phyloP scores from a whole-genome alignment of 2,888 invertebrate genomes.

The Panzeria rudis region DNA sequence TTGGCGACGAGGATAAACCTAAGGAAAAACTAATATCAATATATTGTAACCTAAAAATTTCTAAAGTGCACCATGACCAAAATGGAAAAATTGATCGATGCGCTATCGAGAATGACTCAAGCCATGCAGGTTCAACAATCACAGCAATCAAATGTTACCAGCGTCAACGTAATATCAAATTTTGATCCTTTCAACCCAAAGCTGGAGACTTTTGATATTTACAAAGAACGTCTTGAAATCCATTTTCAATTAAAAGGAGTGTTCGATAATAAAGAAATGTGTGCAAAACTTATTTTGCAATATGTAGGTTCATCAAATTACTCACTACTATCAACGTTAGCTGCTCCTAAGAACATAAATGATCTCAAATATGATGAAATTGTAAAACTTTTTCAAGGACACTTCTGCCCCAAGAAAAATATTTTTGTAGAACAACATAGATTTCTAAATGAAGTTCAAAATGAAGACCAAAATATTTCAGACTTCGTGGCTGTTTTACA shows the following conservation, averaged over 20 bases:
- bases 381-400: constrained; percentile 39
- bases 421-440: constrained; percentile 43
- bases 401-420: constrained; percentile 56
- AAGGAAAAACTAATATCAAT: no score
- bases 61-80: no score
- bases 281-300: constrained; percentile 55
- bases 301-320: constrained; percentile 54
- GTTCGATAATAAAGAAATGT: constrained; percentile 51
- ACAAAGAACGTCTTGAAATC: no score
- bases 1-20: no score
- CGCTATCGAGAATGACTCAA: no score
- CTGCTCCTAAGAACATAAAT: constrained; percentile 51
- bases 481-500: constrained; percentile 36
- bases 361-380: constrained; percentile 57
- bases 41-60: no score
- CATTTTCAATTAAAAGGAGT: constrained; percentile 16
- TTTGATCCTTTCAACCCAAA: no score
- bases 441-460: constrained; percentile 21
- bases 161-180: no score
- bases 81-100: no score
- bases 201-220: no score
- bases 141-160: no score
- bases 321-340: constrained; percentile 29
- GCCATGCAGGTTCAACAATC: no score
- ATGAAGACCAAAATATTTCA: not conserved